Conservation (phyloP, 2,113 vertebrate genomes). For the Pheucticus melanocephalus region DNA sequence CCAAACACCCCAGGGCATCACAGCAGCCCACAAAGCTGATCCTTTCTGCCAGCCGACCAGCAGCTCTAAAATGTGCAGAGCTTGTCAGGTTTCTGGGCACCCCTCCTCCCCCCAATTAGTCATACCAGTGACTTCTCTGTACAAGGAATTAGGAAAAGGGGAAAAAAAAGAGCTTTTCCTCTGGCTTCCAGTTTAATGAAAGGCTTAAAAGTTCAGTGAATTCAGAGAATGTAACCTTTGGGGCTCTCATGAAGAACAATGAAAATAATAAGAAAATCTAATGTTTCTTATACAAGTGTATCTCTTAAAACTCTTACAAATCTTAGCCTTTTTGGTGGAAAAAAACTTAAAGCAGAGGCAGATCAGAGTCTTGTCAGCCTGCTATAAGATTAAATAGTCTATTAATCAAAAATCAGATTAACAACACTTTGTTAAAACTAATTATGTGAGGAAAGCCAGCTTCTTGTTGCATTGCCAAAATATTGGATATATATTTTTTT, state of each 20-base stretch:
- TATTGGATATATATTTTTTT: background rate
- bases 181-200: conserved; percentile 12
- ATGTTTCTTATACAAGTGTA: background rate
- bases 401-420: conserved; percentile 58
- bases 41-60: background rate
- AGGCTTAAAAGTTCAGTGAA: conserved; percentile 40
- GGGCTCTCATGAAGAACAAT: background rate
- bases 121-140: background rate
- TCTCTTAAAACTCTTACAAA: background rate
- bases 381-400: conserved; percentile 20
- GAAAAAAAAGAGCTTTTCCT: background rate
- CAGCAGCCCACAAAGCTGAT: background rate
- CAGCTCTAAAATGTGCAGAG: background rate
- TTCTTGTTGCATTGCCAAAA: conserved; percentile 18
- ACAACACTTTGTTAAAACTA: conserved; percentile 37
- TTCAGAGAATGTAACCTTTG: conserved; percentile 36
- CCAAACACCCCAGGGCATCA: background rate
- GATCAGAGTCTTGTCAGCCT: background rate
- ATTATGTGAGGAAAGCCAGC: conserved; percentile 37
- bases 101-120: background rate
- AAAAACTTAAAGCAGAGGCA: background rate
- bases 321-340: background rate
- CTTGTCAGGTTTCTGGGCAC: background rate
- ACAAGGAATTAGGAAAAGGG: background rate
- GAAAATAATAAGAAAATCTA: background rate